phyloP scores from a whole-genome alignment of 2,113 vertebrate species.

The Toxostoma redivivum region DNA sequence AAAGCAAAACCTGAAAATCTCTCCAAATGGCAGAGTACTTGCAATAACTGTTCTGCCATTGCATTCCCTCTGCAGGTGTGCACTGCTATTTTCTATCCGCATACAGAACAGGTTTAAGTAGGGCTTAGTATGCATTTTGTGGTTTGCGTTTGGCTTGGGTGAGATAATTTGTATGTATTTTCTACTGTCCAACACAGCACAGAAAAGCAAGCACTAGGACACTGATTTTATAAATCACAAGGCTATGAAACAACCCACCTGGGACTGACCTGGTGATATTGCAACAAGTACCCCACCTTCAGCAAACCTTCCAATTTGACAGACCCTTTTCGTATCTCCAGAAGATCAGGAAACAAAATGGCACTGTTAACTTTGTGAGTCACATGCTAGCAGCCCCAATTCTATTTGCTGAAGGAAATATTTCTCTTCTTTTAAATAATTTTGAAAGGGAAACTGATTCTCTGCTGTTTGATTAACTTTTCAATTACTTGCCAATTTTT shows the following conservation, averaged over 20 bases:
- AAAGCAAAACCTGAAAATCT: background rate
- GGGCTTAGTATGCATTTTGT: background rate
- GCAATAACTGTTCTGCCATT: background rate
- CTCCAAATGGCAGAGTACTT: background rate
- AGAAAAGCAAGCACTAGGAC: background rate
- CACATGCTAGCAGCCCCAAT: background rate
- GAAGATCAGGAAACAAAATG: background rate
- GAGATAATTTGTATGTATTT: background rate
- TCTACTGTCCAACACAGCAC: background rate
- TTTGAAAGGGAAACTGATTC: background rate
- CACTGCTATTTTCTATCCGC: background rate
- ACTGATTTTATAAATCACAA: background rate
- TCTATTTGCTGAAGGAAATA: background rate
- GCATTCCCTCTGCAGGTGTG: background rate
- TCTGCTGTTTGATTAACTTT: background rate
- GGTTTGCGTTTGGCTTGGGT: background rate
- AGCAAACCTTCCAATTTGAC: background rate
- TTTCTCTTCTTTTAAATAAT: background rate
- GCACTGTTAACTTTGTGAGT: background rate
- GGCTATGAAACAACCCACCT: background rate
- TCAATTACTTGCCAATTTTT: background rate
- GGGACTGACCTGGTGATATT: background rate
- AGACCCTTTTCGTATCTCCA: background rate
- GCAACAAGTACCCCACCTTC: background rate
- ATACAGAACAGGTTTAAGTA: background rate